These are phyloP conservation scores for Drosophila bifasciata DNA, from an alignment of 1,140 invertebrate species.

Conservation along the genomic window DNA sequence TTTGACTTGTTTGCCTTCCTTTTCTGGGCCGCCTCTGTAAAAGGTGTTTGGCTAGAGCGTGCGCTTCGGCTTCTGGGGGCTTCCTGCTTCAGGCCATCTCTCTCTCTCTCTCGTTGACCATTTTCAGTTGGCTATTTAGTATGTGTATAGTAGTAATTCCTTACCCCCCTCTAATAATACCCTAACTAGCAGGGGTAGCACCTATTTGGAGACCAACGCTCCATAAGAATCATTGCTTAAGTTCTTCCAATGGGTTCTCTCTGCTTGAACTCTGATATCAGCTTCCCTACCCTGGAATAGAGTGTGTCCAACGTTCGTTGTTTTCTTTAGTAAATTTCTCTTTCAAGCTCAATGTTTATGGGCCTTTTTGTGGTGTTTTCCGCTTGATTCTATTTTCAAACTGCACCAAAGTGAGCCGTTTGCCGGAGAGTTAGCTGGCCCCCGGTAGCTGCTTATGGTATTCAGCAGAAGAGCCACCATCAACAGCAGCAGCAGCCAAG, in stretches of 20 bases:
- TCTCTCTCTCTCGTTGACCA: constrained; percentile 37
- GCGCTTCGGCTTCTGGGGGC: constrained; percentile 41
- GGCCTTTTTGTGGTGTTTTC: constrained; percentile 67
- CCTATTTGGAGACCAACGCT: background rate
- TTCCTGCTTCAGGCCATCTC: constrained; percentile 58
- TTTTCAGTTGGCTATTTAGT: constrained; percentile 63
- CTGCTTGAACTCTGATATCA: no score
- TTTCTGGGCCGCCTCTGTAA: constrained; percentile 70
- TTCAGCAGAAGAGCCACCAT: constrained; percentile 13
- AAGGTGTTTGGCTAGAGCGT: constrained; percentile 58
- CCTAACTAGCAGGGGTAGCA: background rate
- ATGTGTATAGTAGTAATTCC: constrained; percentile 72
- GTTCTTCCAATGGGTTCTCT: no score
- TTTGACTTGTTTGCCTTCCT: constrained; percentile 59
- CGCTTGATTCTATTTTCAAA: constrained; percentile 74
- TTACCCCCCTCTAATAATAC: constrained; percentile 21
- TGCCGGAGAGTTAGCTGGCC: constrained; percentile 4
- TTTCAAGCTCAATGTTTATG: constrained; percentile 62
- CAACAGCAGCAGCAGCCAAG: constrained; percentile 3
- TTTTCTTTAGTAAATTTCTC: background rate
- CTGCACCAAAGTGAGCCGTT: constrained; percentile 30
- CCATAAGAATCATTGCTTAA: no score
- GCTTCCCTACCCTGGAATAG: no score
- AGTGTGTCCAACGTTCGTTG: background rate
- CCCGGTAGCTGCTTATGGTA: constrained; percentile 40